Evolutionary conservation across 2,888 invertebrate species (phyloP).

Genomic region (Adelphocoris suturalis): DNA sequence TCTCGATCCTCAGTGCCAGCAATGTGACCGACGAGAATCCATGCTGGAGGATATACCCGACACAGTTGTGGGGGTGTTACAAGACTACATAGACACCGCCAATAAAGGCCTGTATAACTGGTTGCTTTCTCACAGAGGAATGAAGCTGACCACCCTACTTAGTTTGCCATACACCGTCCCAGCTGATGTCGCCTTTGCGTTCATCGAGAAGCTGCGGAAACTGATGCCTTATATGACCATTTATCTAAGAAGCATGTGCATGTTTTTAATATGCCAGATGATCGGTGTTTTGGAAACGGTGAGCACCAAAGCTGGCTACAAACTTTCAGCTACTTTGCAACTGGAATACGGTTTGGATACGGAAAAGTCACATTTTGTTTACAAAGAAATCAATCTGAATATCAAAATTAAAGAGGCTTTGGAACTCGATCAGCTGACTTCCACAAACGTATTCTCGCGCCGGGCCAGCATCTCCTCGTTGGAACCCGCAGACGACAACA

Average conservation of each 20-base stretch:
- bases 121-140: slow-evolving; percentile 91
- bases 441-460: slow-evolving; percentile 78
- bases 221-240: slow-evolving; percentile 86
- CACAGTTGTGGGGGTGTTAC: slow-evolving; percentile 92
- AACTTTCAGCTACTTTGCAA: slow-evolving; percentile 48
- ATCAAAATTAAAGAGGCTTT: slow-evolving; percentile 80
- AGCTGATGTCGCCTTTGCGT: slow-evolving; percentile 91
- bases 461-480: slow-evolving; percentile 78
- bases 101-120: slow-evolving; percentile 94
- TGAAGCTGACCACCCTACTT: slow-evolving; percentile 88
- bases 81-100: slow-evolving; percentile 94
- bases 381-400: slow-evolving; percentile 83
- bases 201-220: slow-evolving; percentile 87
- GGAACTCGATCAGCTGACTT: slow-evolving; percentile 63
- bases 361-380: slow-evolving; percentile 78
- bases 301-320: slow-evolving; percentile 69
- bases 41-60: slow-evolving; percentile 93
- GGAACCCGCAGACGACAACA: slow-evolving; percentile 79
- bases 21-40: slow-evolving; percentile 93
- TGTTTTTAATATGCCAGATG: slow-evolving; percentile 83
- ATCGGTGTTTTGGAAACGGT: slow-evolving; percentile 54
- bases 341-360: slow-evolving; percentile 76
- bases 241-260: slow-evolving; percentile 82
- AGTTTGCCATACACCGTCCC: slow-evolving; percentile 93
- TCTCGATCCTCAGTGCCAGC: slow-evolving; percentile 91